Evolutionary conservation across 2,113 vertebrate genomes (phyloP).

Genomic region (Alligator sinensis): DNA sequence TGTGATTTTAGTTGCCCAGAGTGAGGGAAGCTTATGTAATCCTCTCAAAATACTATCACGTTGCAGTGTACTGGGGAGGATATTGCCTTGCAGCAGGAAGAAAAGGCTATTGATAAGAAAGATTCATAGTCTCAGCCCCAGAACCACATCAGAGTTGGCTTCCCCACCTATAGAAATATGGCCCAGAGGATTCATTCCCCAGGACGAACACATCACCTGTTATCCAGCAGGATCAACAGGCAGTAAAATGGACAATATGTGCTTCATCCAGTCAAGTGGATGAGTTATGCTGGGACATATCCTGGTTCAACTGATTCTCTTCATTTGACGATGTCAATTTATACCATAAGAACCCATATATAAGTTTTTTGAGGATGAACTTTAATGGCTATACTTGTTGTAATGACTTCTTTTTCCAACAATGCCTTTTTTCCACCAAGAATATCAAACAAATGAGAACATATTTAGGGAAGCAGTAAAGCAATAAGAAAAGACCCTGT

Average conservation of each 20-base stretch:
- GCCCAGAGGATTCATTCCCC: too few species aligned
- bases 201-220: too few species aligned
- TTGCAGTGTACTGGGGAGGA: fast-evolving
- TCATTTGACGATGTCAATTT: too few species aligned
- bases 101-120: not conserved
- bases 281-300: too few species aligned
- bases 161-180: too few species aligned
- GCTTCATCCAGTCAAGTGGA: too few species aligned
- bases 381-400: not conserved
- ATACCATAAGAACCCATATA: too few species aligned
- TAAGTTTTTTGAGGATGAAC: not conserved
- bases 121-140: not conserved
- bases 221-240: too few species aligned
- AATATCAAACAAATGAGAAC: constrained; percentile 46
- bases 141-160: too few species aligned
- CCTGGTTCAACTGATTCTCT: too few species aligned
- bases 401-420: too few species aligned
- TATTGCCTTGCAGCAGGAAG: not conserved
- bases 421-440: constrained; percentile 20
- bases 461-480: not conserved
- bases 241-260: too few species aligned
- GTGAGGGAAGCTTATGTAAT: not conserved
- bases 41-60: not conserved
- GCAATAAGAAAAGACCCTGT: constrained; percentile 28
- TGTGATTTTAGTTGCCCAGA: not conserved